Base-by-base conservation (phyloP, 1,140 invertebrate genomes). In the Pachyrhynchus sulphureomaculatus region DNA sequence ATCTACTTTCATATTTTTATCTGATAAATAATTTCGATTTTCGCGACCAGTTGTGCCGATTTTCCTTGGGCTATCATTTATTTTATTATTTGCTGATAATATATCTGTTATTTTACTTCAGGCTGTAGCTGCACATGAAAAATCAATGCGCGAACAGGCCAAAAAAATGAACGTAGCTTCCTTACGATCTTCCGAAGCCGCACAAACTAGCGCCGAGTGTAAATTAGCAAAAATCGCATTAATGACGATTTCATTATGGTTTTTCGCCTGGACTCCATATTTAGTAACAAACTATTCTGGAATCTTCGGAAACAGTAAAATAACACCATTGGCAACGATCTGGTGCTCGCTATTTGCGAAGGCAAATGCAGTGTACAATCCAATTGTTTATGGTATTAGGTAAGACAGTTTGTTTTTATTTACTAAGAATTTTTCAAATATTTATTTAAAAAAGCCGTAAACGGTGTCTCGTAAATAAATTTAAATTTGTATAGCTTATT, bases 121-220 rank as follows among this genome's bases (percentile, higher is more conserved):
- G 79, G 87, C 90, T 45, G 89, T 93, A 15, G 81, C 85, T 18
- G 85, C 86, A 54, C 91, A 94, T 70, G 90, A 93, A 72, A 88
- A 87, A 75, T 80, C 83, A 33, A 91, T 94, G 88, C 77, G 87
- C 51, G 88, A 91, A 72, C 89, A 91, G 77, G 89, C 89, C 2
- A 91, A 90, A 76, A 91, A 91, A 76, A 92, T 91, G 89, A 91
- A 91, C 70, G 89, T 92, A 8, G 84, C 88, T 45, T 90, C 88
- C 1, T 76, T 91, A 47, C 76, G 89, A 71, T 86, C 87, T 9
- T 80, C 83, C 20, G 87, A 90, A 66, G 80, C 83, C 65, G 78
- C 82, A 18, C 81, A 82, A 56, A 82, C 84, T 44, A 88, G 86
- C 66, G 85, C 88, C 12, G 88, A 90, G 79, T 84, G 82, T 67